phyloP scores from a whole-genome alignment of 2,797 vertebrate species.

The Serranus cabrilla region DNA sequence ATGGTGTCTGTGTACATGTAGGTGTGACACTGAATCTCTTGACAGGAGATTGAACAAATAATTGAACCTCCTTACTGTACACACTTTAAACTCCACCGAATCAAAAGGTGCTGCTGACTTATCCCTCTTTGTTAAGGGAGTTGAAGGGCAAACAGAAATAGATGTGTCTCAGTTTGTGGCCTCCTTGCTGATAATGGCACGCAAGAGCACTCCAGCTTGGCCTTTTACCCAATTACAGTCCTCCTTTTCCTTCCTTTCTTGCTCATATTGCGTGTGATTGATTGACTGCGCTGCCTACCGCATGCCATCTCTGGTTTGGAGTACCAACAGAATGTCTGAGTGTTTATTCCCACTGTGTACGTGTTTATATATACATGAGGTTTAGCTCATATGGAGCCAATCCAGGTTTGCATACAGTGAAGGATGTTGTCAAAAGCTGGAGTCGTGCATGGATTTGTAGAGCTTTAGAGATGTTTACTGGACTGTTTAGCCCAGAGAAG shows the following conservation, averaged over 20 bases:
- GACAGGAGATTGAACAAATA: background rate
- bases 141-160: conserved; percentile 62
- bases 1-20: background rate
- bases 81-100: background rate
- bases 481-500: background rate
- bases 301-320: background rate
- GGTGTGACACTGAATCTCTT: background rate
- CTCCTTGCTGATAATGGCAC: conserved; percentile 46
- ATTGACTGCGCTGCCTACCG: background rate
- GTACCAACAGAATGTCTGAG: background rate
- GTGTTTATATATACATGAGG: conserved; percentile 19
- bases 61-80: background rate
- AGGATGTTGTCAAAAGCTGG: conserved; percentile 1
- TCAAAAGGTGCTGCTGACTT: conserved; percentile 8
- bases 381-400: conserved; percentile 28
- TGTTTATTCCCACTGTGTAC: conserved; percentile 30
- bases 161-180: conserved; percentile 40
- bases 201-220: conserved; percentile 51
- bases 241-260: background rate
- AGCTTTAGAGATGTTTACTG: background rate
- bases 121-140: conserved; percentile 13
- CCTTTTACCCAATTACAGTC: conserved; percentile 62
- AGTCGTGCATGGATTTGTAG: background rate
- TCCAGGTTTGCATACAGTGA: conserved; percentile 3
- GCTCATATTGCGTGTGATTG: conserved; percentile 13